A percentile compares a stretch with the other conserved stretches of the same genome.
These are phyloP conservation scores for Zygaena filipendulae DNA, from an alignment of 2,888 invertebrate species.

Conservation along the genomic window DNA sequence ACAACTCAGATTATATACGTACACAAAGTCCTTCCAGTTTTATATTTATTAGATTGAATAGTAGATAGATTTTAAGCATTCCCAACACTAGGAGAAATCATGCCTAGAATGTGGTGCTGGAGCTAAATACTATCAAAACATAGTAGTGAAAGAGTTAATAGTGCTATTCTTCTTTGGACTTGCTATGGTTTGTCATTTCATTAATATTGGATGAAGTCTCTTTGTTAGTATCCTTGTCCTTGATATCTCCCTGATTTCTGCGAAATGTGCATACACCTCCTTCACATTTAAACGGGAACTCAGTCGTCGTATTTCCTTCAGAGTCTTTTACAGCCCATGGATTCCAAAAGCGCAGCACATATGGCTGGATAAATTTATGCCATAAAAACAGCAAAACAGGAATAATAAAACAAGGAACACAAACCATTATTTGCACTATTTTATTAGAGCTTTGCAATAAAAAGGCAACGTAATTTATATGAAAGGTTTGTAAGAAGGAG, in stretches of 20 bases:
- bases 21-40: too few species aligned
- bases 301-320: conserved; percentile 65
- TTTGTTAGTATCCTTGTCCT: too few species aligned
- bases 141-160: background rate
- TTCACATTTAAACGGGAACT: conserved; percentile 70
- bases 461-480: too few species aligned
- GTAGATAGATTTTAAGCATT: background rate
- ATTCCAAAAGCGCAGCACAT: conserved; percentile 84
- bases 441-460: too few species aligned
- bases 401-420: conserved; percentile 87
- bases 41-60: too few species aligned
- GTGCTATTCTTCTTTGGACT: background rate
- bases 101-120: background rate
- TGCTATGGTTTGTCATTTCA: background rate
- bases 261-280: conserved; percentile 63
- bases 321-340: conserved; percentile 77
- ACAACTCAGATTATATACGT: too few species aligned
- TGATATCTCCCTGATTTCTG: conserved; percentile 25
- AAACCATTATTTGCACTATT: conserved; percentile 78
- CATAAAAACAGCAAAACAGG: conserved; percentile 85
- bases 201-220: conserved; percentile 18
- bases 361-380: conserved; percentile 86
- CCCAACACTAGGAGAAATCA: background rate
- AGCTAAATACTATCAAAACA: background rate
- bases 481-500: too few species aligned